A percentile compares a stretch with the other conserved stretches of the same genome.
phyloP scores from a whole-genome alignment of 2,888 invertebrate species.

The Lithodes maja region DNA sequence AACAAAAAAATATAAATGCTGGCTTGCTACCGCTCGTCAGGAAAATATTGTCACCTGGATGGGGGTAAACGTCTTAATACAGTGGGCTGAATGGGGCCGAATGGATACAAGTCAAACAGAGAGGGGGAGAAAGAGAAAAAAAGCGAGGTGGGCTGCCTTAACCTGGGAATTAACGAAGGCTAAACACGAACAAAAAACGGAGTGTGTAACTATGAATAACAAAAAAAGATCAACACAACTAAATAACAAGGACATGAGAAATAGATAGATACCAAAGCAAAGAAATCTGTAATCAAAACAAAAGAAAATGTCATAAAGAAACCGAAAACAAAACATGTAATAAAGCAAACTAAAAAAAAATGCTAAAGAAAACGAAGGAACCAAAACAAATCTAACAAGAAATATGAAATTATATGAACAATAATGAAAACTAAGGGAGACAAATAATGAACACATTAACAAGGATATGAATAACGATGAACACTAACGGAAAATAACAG shows the following conservation, averaged over 20 bases:
- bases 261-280: background rate
- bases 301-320: background rate
- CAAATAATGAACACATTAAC: background rate
- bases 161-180: too few relatives aligned
- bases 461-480: background rate
- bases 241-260: background rate
- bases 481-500: background rate
- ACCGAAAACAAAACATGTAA: background rate
- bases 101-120: too few relatives aligned
- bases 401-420: background rate
- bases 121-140: too few relatives aligned
- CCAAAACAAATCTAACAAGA: background rate
- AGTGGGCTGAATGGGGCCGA: too few relatives aligned
- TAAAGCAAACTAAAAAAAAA: background rate
- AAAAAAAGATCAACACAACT: background rate
- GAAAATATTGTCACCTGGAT: too few relatives aligned
- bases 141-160: too few relatives aligned
- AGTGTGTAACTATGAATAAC: background rate
- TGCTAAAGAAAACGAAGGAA: background rate
- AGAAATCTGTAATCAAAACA: background rate
- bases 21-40: too few relatives aligned
- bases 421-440: background rate
- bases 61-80: too few relatives aligned
- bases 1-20: too few relatives aligned
- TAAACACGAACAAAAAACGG: too few relatives aligned